A percentile compares a stretch with the other conserved stretches of the same genome.
Evolutionary conservation across 2,888 invertebrate species (phyloP).

Genomic region (Agelastica alni): DNA sequence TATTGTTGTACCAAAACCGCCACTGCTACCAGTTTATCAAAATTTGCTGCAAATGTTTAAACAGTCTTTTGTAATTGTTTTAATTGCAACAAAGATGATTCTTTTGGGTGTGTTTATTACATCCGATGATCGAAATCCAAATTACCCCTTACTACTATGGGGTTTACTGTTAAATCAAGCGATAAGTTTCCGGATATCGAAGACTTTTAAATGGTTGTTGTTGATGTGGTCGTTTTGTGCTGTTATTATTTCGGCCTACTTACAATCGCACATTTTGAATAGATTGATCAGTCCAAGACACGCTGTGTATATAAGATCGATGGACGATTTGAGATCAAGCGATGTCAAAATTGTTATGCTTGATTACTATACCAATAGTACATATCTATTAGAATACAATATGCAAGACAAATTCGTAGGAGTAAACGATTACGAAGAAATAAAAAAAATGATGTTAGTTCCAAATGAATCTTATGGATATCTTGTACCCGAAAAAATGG

Average conservation of each 20-base stretch:
- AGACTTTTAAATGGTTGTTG: not conserved
- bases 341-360: conserved; percentile 15
- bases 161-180: conserved; percentile 1
- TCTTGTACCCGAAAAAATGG: conserved; percentile 8
- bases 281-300: conserved; percentile 12
- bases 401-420: not conserved
- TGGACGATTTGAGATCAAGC: conserved; percentile 16
- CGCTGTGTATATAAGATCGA: conserved; percentile 8
- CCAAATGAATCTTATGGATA: conserved; percentile 7
- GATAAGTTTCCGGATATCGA: not conserved
- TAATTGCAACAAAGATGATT: not conserved
- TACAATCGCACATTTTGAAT: not conserved
- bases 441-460: not conserved
- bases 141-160: not conserved
- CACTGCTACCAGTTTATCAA: not conserved
- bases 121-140: not conserved
- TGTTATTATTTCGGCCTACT: not conserved
- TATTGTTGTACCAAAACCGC: not conserved
- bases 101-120: not conserved
- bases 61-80: not conserved
- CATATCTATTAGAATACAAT: conserved; percentile 1
- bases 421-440: not conserved
- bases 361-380: not conserved
- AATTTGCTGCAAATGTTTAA: not conserved
- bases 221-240: not conserved